Base-by-base conservation (phyloP, 2,797 vertebrate genomes). In the Peromyscus nudipes region DNA sequence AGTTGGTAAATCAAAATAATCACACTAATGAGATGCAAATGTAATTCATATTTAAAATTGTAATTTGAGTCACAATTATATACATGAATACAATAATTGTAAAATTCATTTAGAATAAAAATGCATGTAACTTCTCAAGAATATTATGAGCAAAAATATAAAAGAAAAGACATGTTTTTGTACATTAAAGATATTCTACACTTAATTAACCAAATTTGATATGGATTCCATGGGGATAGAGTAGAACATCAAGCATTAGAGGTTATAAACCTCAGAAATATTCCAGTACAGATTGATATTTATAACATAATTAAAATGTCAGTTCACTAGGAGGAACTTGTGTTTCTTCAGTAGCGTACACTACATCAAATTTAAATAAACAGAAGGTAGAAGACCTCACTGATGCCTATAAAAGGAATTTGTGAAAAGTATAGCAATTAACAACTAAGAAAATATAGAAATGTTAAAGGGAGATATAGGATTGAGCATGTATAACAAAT, bases 71-170 rank as follows among this genome's bases (percentile, higher is more conserved):
- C 11, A 71, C 37, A 17, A 31, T 55, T 64, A 31, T 71, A 71
- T 92, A 73, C 29, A 88, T 82, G 4, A 49, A 75, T 67, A 82
- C 88, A 88, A 85, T 87, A 17, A 23, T 34, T 81, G 34, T 34
- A 89, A 76, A 81, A 29, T 88, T 52, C 37, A 76, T 65, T 88
- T 65, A 75, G 23, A 88, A 71, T 65, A 80, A 94, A 95, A 87
- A 1, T 67, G 8, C 11, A 8, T 88, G 80, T 75, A 14, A 31
- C 12, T 89, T 60, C 27, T 37, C 52, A 83, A 40, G 52, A 60
- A 92, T 83, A 76, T 37, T 49, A 34, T 79, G 31, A 92, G 29
- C 80, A 88, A 67, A 12, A 67, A 12, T 89, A 46, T 77, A 69
- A 43, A 60, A 76, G 14, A 57, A 64, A 21, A 11, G 29, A 95